phyloP scores from a whole-genome alignment of 2,113 vertebrate species.

The Connochaetes taurinus region DNA sequence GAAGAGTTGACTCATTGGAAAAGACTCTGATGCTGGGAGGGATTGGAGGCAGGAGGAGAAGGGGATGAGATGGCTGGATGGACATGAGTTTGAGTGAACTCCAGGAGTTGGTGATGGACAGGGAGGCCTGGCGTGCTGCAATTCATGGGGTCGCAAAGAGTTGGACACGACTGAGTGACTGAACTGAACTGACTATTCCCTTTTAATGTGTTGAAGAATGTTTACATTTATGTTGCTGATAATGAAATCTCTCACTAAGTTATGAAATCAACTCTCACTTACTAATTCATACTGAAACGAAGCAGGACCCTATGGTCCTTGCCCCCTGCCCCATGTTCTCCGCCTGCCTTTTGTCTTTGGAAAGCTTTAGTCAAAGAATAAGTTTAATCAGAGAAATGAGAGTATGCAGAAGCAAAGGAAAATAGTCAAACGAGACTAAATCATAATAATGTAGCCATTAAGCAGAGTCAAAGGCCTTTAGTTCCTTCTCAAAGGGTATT shows the following conservation, averaged over 20 bases:
- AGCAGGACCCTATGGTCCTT: background rate
- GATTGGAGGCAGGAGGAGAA: no score
- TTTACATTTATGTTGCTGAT: background rate
- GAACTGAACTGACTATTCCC: background rate
- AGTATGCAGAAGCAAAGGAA: background rate
- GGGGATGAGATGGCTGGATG: no score
- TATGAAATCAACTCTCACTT: background rate
- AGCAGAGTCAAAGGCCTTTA: background rate
- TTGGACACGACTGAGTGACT: accelerated
- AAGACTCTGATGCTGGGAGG: no score
- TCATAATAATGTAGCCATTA: background rate
- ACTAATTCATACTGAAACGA: background rate
- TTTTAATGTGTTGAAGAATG: background rate
- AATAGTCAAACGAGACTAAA: background rate
- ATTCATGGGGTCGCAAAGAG: no score
- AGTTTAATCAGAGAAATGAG: background rate
- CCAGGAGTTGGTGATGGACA: no score
- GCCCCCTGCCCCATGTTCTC: background rate
- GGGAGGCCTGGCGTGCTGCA: no score
- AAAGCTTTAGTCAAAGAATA: background rate
- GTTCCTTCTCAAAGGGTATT: background rate
- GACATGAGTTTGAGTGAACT: no score
- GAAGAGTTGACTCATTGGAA: no score
- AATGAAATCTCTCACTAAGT: background rate
- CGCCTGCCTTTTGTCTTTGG: background rate